Percentiles rank a stretch among this genome's conserved stretches.
Evolutionary conservation across 92 coral and sea anemone genomes (phyloP).

Genomic region (Phenganax stokvisi): DNA sequence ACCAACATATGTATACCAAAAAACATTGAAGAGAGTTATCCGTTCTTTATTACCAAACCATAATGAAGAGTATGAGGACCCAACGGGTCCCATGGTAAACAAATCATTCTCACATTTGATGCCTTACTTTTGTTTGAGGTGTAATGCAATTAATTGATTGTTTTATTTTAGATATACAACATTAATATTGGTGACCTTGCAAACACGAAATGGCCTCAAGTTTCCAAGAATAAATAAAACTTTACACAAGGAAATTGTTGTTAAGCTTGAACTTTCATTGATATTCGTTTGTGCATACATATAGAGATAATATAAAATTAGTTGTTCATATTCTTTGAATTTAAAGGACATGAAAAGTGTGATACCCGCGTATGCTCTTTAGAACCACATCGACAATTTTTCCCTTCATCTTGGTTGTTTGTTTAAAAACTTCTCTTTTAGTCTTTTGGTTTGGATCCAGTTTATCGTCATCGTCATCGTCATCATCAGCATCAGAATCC

Average conservation of each 20-base stretch:
- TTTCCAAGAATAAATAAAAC: background rate
- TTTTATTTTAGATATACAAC: slow-evolving; percentile 49
- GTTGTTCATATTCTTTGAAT: background rate
- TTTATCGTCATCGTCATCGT: background rate
- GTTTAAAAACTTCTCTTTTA: background rate
- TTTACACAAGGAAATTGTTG: background rate
- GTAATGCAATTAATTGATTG: slow-evolving; percentile 23
- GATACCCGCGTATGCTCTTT: slow-evolving; percentile 15
- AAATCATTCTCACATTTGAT: background rate
- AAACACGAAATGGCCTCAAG: slow-evolving; percentile 47
- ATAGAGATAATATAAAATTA: background rate
- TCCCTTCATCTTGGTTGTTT: background rate
- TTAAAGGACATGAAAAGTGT: slow-evolving; percentile 32
- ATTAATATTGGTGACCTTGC: slow-evolving; percentile 53
- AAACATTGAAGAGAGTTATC: slow-evolving; percentile 9
- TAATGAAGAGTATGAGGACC: slow-evolving; percentile 2
- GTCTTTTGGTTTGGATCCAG: background rate
- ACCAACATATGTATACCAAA: slow-evolving; percentile 31
- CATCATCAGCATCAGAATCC: slow-evolving; percentile 15
- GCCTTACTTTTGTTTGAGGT: background rate
- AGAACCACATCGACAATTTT: slow-evolving; percentile 29
- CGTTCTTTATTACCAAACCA: background rate
- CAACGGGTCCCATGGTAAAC: slow-evolving; percentile 13
- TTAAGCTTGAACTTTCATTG: background rate
- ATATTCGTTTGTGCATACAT: background rate